Evolutionary conservation across 1,140 invertebrate species (phyloP), one percentile per base, ranked within the genome.

Genomic region (Drosophila navojoa): DNA sequence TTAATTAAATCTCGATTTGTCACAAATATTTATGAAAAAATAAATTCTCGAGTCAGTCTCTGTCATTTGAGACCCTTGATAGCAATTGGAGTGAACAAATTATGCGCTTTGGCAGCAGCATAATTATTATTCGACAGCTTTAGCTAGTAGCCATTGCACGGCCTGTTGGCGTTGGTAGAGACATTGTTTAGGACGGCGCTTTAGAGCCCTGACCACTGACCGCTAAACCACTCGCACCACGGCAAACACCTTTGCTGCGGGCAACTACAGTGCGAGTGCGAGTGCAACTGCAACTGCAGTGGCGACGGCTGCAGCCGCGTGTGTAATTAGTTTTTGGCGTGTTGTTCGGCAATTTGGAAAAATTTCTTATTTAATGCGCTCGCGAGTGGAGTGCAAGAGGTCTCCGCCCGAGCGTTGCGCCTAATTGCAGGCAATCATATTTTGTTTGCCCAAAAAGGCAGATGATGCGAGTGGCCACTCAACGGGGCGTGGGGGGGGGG

Each of bases 341-440:
- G 82, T 79, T 82, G 69, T 61, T 61, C 50, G 67, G 79, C 63
- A 61, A 89, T 87, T 87, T 82, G 47, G 79, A 3, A 70, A 86
- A 89, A 82, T 89, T 87, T 89, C 84, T 87, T 87, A 87, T 79
- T 87, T 82, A 89, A 87, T 86, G 69, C 82, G 69, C 62, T 69
- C n/a, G 50, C 61, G 63, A 69, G 61, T 59, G 76, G 49, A 32
- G 44, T 22, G 19, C 19, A 22, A 22, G 29, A 54, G 53, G 58
- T 72, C 61, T 72, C 61, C 72, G 76, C 76, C 80, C 58, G 66
- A 70, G 77, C 79, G 79, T 76, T 75, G 79, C 49, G 84, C 76
- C 79, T 87, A 87, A 89, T 87, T 87, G 82, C 82, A 77, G 74
- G 79, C 82, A 89, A 87, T 87, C 84, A 89, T 89, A 89, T 87